Evolutionary conservation across 1,140 invertebrate species (phyloP).

Genomic region (Metopolophium dirhodum): DNA sequence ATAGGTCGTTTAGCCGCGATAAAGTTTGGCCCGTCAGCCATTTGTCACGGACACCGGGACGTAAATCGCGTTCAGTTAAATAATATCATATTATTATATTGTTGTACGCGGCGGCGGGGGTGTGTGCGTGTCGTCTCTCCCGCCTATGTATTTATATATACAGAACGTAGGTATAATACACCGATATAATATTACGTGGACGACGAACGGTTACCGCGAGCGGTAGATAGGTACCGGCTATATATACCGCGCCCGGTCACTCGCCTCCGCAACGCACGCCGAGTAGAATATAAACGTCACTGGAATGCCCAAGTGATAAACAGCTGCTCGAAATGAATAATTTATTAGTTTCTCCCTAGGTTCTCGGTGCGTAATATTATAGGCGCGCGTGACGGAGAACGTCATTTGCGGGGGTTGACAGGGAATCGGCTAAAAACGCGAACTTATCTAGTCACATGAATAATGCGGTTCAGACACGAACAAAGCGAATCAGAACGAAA

Average conservation of each 20-base stretch:
- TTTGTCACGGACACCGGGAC: background rate
- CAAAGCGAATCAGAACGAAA: conserved; percentile 44
- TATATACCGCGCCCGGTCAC: background rate
- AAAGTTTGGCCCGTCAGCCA: background rate
- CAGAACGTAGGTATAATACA: background rate
- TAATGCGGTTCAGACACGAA: conserved; percentile 49
- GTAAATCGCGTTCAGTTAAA: background rate
- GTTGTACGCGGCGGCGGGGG: background rate
- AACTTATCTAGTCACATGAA: conserved; percentile 39
- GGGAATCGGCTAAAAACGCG: conserved; percentile 9
- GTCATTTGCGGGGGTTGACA: conserved; percentile 22
- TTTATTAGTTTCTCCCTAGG: conserved; percentile 27
- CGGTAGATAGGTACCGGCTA: background rate
- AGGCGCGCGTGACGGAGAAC: background rate
- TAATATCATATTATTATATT: background rate
- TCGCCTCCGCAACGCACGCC: background rate
- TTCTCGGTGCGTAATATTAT: background rate
- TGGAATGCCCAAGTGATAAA: conserved; percentile 38
- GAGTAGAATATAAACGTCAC: background rate
- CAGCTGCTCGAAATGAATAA: conserved; percentile 48
- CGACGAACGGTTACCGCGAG: background rate
- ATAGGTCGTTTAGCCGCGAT: background rate
- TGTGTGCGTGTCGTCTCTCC: background rate
- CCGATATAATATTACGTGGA: background rate
- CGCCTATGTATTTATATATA: background rate